Evolutionary conservation across 2,888 invertebrate genomes (phyloP).

Genomic region (Stratiomys singularior): DNA sequence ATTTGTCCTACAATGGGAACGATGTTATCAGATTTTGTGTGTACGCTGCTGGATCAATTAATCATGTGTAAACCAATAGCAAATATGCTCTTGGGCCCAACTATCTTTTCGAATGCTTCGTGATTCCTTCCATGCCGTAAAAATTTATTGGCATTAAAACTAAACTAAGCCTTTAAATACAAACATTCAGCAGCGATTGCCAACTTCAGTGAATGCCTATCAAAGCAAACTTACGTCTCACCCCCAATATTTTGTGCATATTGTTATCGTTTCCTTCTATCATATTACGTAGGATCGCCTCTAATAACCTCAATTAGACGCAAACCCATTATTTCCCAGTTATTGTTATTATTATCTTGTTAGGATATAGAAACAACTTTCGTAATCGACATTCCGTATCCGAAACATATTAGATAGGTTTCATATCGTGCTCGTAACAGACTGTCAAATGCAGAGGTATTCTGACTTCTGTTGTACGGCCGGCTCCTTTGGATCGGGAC

Average conservation of each 20-base stretch:
- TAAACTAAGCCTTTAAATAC: too few species aligned
- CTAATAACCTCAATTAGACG: background rate
- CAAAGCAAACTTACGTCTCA: too few species aligned
- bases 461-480: background rate
- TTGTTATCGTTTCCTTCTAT: background rate
- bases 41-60: too few species aligned
- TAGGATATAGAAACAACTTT: background rate
- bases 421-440: background rate
- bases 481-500: background rate
- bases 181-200: too few species aligned
- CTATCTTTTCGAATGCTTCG: too few species aligned
- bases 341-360: constrained; percentile 3
- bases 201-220: too few species aligned
- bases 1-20: too few species aligned
- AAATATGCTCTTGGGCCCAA: too few species aligned
- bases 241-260: background rate
- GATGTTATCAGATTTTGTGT: too few species aligned
- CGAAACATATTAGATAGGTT: background rate
- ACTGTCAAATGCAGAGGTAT: constrained; percentile 1
- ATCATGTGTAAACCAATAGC: too few species aligned
- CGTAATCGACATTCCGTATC: background rate
- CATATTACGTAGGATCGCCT: background rate
- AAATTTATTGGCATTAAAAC: too few species aligned
- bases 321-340: background rate
- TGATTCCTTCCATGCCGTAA: too few species aligned